Percentiles rank a stretch among this genome's conserved stretches.
These are phyloP conservation scores for Phasia obesa DNA, from an alignment of 2,888 invertebrate genomes.

Conservation along the genomic window DNA sequence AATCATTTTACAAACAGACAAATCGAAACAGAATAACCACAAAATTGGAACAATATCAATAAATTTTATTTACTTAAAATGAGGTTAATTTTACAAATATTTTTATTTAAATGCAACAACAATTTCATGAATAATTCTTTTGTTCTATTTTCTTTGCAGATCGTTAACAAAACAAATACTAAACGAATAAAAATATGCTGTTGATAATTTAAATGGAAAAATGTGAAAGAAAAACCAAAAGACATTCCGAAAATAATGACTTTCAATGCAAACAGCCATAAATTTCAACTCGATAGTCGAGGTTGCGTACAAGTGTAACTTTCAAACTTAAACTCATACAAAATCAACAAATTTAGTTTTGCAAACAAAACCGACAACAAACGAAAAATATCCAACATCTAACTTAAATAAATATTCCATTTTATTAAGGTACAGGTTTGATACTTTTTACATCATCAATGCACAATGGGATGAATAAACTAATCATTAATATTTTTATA, in stretches of 20 bases:
- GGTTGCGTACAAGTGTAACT: not conserved
- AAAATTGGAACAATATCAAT: conserved; percentile 3
- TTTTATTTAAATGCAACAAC: not conserved
- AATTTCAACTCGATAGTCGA: not conserved
- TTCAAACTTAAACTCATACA: not conserved
- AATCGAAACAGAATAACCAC: not conserved
- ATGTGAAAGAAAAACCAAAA: not conserved
- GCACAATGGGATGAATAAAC: conserved; percentile 49
- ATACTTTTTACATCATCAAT: conserved; percentile 7
- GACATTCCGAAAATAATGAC: not conserved
- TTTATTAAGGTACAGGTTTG: not conserved
- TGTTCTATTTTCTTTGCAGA: conserved; percentile 10
- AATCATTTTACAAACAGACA: not conserved
- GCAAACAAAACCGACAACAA: not conserved
- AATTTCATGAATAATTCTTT: not conserved
- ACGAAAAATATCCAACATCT: too few species aligned
- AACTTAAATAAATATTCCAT: too few species aligned
- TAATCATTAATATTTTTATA: too few species aligned
- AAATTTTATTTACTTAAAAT: not conserved
- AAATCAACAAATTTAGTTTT: conserved; percentile 8
- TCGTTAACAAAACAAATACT: not conserved
- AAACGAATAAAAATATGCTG: not conserved
- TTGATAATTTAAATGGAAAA: not conserved
- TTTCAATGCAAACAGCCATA: too few species aligned
- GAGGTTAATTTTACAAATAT: not conserved